Conservation (phyloP, 2,113 vertebrate genomes). For the rabbit (Oryctolagus cuniculus) region mOryCun1.1 NC_091451.1:16038501-16039000, state of each 20-base stretch:
- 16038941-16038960: too few relatives aligned
- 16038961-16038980: too few relatives aligned
- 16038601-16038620: constrained; percentile 1
- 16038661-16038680: not conserved
- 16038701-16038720: not conserved
- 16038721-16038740: not conserved
- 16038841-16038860: too few relatives aligned
- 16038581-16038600: constrained; percentile 5
- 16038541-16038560: not conserved
- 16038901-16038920: too few relatives aligned
- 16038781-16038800: too few relatives aligned
- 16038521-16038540: not conserved
- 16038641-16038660: not conserved
- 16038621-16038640: constrained; percentile 17
- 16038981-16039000: too few relatives aligned
- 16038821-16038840: too few relatives aligned
- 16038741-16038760: not conserved
- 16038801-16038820: too few relatives aligned
- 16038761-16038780: too few relatives aligned
- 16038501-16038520: not conserved
- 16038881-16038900: too few relatives aligned
- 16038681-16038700: not conserved
- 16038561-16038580: not conserved
- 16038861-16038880: too few relatives aligned
- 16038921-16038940: too few relatives aligned